Evolutionary conservation across 2,888 invertebrate species (phyloP), one percentile per base, ranked within the genome.

Genomic region (Phyllotreta cruciferae): DNA sequence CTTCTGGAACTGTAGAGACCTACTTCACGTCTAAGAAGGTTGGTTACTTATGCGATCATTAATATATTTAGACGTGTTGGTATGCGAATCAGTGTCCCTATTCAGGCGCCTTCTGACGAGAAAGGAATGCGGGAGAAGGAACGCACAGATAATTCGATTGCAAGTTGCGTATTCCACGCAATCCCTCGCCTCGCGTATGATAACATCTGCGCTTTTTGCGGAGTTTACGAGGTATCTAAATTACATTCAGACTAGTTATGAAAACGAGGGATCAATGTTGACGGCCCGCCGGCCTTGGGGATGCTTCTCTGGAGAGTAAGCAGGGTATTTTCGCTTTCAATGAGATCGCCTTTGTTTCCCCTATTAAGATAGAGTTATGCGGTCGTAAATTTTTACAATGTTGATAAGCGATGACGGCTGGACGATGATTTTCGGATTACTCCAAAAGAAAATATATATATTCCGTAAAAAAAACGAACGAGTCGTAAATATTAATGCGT

Each of bases 211-310:
- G 47, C 47, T 47, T 47, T 47, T 47, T 47, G 47, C 14, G 14
- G 47, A 24, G 6, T 47, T 47, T 47, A 47, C 24, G 47, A 47
- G 13, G 47, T 47, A 47, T 47, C 47, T 47, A 47, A 47, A 47
- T 47, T 47, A 47, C 47, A 47, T 47, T 47, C 47, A 13, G 47
- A 24, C 47, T n/a, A 47, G 47, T 47, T 47, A 47, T 47, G 47
- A 47, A 47, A 47, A 47, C 47, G 24, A 47, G 24, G 47, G 47
- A 47, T 47, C 47, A 47, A 47, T 47, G 47, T 47, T n/a, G 47
- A 47, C 47, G 34, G 47, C 24, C 11, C 34, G 34, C 47, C 47
- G n/a, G 8, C 24, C 14, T 10, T 44, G 7, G 44, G 10, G 10
- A 44, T 7, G 14, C 44, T 44, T 8, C 11, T 13, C n/a, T 8